Evolutionary conservation across 2,797 vertebrate genomes (phyloP).

Genomic region (Pseudochirops cupreus): DNA sequence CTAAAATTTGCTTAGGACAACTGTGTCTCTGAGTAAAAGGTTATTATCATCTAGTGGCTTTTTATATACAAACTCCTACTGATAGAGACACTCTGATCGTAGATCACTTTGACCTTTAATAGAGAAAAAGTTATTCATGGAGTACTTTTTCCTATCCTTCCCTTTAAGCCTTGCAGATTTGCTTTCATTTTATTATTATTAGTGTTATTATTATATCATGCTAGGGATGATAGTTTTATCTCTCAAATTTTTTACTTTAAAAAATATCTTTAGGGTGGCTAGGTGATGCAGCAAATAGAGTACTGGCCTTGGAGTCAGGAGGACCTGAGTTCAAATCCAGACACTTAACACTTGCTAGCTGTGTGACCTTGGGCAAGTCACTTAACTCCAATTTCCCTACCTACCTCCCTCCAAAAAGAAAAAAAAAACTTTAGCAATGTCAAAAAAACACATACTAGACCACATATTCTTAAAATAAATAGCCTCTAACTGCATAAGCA

Average conservation of each 20-base stretch:
- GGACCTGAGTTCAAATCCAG: no score
- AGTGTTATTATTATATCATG: neutral
- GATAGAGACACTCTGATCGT: neutral
- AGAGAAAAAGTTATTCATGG: slow-evolving; percentile 19
- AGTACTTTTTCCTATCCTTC: neutral
- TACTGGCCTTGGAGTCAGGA: no score
- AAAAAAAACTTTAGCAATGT: neutral
- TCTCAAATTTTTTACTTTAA: neutral
- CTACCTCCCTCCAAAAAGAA: no score
- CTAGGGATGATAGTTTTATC: neutral
- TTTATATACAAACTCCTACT: slow-evolving; percentile 55
- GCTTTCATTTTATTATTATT: neutral
- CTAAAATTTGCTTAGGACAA: slow-evolving; percentile 78
- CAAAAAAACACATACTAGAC: neutral
- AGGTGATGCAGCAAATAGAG: no score
- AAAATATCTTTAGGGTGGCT: neutral
- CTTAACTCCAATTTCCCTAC: no score
- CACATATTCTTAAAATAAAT: neutral
- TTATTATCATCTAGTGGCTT: slow-evolving; percentile 65
- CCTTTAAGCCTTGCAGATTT: neutral
- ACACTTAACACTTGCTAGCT: no score
- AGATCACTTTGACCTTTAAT: slow-evolving; percentile 34
- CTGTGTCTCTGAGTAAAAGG: slow-evolving; percentile 68
- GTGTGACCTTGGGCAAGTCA: no score
- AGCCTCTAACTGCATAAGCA: neutral